phyloP scores from a whole-genome alignment of 2,888 invertebrate genomes.

The Limenitis arthemis region DNA sequence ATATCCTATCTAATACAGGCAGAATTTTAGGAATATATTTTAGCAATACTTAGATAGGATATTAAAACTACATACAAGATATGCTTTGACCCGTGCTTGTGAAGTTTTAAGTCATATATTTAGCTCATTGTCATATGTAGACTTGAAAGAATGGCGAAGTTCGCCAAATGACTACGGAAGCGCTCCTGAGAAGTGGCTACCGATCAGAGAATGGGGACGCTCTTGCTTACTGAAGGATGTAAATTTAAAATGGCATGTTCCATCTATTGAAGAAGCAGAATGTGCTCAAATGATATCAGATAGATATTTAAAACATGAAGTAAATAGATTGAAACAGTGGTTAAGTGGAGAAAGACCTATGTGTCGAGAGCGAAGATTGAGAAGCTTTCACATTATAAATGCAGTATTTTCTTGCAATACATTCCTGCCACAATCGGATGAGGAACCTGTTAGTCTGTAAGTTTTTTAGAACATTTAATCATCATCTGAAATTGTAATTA shows the following conservation, averaged over 20 bases:
- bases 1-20: no score
- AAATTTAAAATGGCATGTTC: conserved; percentile 84
- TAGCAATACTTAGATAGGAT: conserved; percentile 77
- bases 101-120: conserved; percentile 74
- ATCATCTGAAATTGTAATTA: not conserved
- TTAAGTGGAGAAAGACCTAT: conserved; percentile 62
- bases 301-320: conserved; percentile 76
- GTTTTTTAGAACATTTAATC: conserved; percentile 32
- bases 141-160: conserved; percentile 75
- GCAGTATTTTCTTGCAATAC: conserved; percentile 75
- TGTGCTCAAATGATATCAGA: conserved; percentile 76
- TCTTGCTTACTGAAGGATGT: conserved; percentile 76
- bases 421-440: conserved; percentile 80
- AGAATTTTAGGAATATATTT: conserved; percentile 76
- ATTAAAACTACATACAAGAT: conserved; percentile 77
- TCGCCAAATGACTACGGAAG: conserved; percentile 72
- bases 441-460: conserved; percentile 71
- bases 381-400: conserved; percentile 77
- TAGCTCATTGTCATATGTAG: conserved; percentile 72
- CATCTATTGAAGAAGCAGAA: conserved; percentile 77
- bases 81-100: conserved; percentile 75
- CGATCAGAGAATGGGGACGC: conserved; percentile 87
- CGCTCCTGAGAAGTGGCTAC: conserved; percentile 78
- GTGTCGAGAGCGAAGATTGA: conserved; percentile 77
- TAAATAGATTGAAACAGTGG: conserved; percentile 73